Conservation (phyloP, 2,888 invertebrate genomes). For the Parnassius orleans region DNA sequence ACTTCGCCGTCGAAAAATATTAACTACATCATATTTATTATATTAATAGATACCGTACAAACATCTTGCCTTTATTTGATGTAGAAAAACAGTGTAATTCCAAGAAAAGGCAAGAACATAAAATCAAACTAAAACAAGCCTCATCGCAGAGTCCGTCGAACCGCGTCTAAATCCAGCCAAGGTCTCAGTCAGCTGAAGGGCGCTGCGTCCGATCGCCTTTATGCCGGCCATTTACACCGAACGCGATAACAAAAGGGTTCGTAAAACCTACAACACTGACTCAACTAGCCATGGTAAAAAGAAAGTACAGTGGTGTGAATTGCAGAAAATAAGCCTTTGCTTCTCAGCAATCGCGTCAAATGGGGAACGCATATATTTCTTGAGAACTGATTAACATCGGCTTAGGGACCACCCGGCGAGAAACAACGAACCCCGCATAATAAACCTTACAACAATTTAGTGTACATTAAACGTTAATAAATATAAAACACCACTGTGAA, state of each 20-base stretch:
- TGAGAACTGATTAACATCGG: conserved; percentile 39
- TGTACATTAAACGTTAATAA: conserved; percentile 41
- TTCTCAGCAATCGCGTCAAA: conserved; percentile 25
- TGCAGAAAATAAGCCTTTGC: conserved; percentile 6
- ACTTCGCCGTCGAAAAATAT: conserved; percentile 9
- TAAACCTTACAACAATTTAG: conserved; percentile 43
- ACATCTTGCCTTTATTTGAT: not conserved
- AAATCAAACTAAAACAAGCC: conserved; percentile 69
- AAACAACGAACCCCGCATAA: conserved; percentile 41
- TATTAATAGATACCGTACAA: not conserved
- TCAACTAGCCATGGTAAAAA: conserved; percentile 39
- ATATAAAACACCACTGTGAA: conserved; percentile 44
- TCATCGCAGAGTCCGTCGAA: conserved; percentile 69
- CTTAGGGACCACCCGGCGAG: conserved; percentile 58
- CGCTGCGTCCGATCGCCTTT: conserved; percentile 65
- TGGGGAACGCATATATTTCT: conserved; percentile 36
- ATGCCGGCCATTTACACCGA: conserved; percentile 70
- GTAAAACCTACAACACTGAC: conserved; percentile 57
- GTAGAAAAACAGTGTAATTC: conserved; percentile 2
- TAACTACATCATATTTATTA: not conserved
- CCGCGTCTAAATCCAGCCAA: conserved; percentile 78
- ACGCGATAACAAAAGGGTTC: conserved; percentile 73
- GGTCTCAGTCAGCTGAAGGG: conserved; percentile 75
- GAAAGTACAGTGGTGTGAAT: conserved; percentile 20
- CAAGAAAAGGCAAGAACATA: conserved; percentile 50